Evolutionary conservation across 2,888 invertebrate species (phyloP), one percentile per base, ranked within the genome.

Genomic region (Rhingia rostrata): DNA sequence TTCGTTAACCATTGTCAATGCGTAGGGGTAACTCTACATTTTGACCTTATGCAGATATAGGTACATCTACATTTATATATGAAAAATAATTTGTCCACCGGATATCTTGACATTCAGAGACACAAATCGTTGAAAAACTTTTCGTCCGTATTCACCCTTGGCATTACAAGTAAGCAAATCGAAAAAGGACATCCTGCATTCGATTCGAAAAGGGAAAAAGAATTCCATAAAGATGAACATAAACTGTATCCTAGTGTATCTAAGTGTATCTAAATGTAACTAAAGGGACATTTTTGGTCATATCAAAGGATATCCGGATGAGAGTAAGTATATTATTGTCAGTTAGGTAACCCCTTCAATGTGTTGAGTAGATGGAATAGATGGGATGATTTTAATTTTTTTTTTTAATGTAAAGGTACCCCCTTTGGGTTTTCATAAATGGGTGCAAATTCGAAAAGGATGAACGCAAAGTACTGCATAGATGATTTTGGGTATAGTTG

Each of bases 71-170:
- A 14, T 22, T 2, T 22, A 22, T 22, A 22, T 22, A 32, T 33
- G 37, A 45, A n/a, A 45, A 78, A 69, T 74, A 22, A 75, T 75
- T 75, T 80, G 74, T 70, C 58, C 64, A 84, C 84, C 84, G 84
- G 84, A 84, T 84, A 84, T 84, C 84, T 84, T 80, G 84, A 84
- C 83, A 79, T 83, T 83, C 79, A 61, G 12, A 79, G 70, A 84
- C 74, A 75, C 84, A 84, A 84, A 84, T 84, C 69, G 84, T 80
- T 69, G 32, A 80, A 66, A 72, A 54, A 45, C 75, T 70, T 69
- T 54, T 58, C 51, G 7, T 63, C 63, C 51, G 7, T 63, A 53
- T 63, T 30, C 73, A 74, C 69, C 79, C 79, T 73, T 47, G 41
- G 10, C 4, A 56, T 61, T 54, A 54, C 54, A 30, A 49, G 69